These are phyloP conservation scores for Lepidocyrtoides sp. DNA, from an alignment of 2,888 invertebrate genomes.

Conservation along the genomic window DNA sequence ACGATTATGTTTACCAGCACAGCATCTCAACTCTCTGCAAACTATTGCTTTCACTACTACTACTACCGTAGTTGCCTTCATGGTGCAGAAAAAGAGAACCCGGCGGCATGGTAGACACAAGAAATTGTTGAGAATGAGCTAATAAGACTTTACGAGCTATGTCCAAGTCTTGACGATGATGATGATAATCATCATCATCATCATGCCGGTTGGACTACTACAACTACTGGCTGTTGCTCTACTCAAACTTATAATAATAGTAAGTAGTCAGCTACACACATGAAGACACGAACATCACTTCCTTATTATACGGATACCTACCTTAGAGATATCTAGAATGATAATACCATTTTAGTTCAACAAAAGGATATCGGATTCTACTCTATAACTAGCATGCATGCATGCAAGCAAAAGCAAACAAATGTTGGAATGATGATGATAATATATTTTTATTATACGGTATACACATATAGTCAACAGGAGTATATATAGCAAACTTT, in stretches of 20 bases:
- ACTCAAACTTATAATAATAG: not conserved
- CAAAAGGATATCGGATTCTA: not conserved
- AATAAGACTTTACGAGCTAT: conserved; percentile 63
- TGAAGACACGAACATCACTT: too few species aligned
- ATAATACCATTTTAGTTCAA: too few species aligned
- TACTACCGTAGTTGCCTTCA: too few species aligned
- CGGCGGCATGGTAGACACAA: conserved; percentile 37
- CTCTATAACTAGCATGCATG: not conserved
- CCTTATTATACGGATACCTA: too few species aligned
- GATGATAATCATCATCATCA: not conserved
- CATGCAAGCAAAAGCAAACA: not conserved
- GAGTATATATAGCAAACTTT: too few species aligned
- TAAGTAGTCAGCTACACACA: too few species aligned
- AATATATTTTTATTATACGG: not conserved
- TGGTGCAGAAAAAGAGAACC: not conserved
- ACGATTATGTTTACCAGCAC: conserved; percentile 22
- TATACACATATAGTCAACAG: not conserved
- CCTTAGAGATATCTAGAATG: too few species aligned
- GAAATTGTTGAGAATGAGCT: conserved; percentile 57
- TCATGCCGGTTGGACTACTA: not conserved
- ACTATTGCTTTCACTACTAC: not conserved
- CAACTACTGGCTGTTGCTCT: conserved; percentile 44
- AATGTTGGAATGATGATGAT: not conserved
- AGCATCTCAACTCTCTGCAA: not conserved
- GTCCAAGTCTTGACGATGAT: not conserved